Conservation (phyloP, 2,113 vertebrate species). For the Mola mola region DNA sequence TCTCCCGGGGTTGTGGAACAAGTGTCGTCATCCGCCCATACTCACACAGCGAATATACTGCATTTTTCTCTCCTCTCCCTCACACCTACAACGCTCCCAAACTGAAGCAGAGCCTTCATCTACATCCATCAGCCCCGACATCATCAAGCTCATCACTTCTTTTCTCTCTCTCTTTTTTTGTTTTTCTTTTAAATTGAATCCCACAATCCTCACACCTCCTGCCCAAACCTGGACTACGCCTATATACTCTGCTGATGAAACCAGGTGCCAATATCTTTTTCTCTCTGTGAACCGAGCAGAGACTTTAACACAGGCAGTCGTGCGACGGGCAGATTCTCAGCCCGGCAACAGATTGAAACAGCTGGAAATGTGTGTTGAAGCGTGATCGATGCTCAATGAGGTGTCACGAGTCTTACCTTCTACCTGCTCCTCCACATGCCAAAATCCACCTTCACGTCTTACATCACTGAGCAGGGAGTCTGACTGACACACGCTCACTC, state of each 20-base stretch:
- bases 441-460: slow-evolving; percentile 69
- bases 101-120: slow-evolving; percentile 28
- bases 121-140: slow-evolving; percentile 34
- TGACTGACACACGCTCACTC: slow-evolving; percentile 36
- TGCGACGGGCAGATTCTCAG: slow-evolving; percentile 17
- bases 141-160: slow-evolving; percentile 20
- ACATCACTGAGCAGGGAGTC: slow-evolving; percentile 66
- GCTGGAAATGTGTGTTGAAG: neutral
- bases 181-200: too few relatives aligned
- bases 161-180: too few relatives aligned
- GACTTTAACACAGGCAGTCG: slow-evolving; percentile 46
- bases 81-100: slow-evolving; percentile 29
- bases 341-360: slow-evolving; percentile 12
- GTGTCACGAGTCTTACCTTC: slow-evolving; percentile 70
- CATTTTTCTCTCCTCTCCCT: neutral
- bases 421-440: slow-evolving; percentile 66
- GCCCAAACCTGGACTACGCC: slow-evolving; percentile 39
- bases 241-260: slow-evolving; percentile 64
- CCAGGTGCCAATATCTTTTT: slow-evolving; percentile 52
- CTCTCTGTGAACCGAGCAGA: neutral
- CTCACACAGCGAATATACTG: slow-evolving; percentile 35
- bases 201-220: slow-evolving; percentile 14
- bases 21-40: slow-evolving; percentile 42
- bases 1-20: neutral
- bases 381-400: neutral